Percentiles rank a stretch among this genome's conserved stretches.
phyloP scores from a whole-genome alignment of 2,888 invertebrate genomes.

The Catocala nupta region DNA sequence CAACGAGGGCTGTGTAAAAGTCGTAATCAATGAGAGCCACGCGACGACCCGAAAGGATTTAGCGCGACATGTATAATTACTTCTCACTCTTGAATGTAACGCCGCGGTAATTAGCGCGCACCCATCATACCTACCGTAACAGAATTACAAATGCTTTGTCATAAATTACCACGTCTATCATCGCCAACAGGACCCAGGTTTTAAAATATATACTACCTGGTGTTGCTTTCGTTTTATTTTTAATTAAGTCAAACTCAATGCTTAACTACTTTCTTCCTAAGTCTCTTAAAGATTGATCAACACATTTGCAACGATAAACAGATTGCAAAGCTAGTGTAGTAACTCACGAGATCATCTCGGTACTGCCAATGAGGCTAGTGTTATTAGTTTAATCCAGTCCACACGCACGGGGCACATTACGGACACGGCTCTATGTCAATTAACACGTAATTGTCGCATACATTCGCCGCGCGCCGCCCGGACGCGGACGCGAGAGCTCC shows the following conservation, averaged over 20 bases:
- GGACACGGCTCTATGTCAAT: constrained; percentile 1
- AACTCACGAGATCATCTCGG: not conserved
- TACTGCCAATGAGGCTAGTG: not conserved
- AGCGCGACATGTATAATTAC: constrained; percentile 16
- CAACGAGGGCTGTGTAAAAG: not conserved
- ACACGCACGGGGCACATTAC: too few relatives aligned
- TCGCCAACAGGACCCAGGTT: not conserved
- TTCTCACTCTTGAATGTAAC: constrained; percentile 16
- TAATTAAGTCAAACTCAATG: too few relatives aligned
- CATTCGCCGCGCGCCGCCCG: not conserved
- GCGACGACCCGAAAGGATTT: not conserved
- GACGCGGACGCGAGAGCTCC: not conserved
- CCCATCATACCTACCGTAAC: constrained; percentile 3
- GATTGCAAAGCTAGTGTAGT: not conserved
- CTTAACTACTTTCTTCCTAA: too few relatives aligned
- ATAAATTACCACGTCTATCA: not conserved
- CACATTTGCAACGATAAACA: not conserved
- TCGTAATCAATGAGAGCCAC: constrained; percentile 3
- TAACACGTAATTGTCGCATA: constrained; percentile 1
- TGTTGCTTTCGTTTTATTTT: too few relatives aligned
- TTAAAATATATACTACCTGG: too few relatives aligned
- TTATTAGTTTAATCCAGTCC: too few relatives aligned
- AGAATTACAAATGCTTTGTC: constrained; percentile 2
- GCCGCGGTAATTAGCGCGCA: constrained; percentile 26
- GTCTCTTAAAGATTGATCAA: too few relatives aligned